These are phyloP conservation scores for Blastobasis adustella DNA, from an alignment of 2,888 invertebrate genomes.

Conservation along the genomic window DNA sequence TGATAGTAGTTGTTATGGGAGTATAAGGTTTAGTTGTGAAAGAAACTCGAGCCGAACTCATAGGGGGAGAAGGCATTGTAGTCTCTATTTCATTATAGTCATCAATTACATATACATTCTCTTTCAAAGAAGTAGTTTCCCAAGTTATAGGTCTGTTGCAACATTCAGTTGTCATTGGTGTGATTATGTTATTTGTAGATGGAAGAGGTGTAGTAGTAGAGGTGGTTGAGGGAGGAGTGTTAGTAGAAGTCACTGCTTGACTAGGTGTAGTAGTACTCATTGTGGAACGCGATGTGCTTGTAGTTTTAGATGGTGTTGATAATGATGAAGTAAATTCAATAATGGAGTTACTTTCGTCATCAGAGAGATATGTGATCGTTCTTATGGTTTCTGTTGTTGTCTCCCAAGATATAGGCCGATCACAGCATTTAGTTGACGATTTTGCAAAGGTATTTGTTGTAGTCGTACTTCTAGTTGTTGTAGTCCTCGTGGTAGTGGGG, in stretches of 20 bases:
- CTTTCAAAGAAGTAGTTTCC: neutral
- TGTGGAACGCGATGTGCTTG: neutral
- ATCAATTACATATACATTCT: neutral
- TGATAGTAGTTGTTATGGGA: neutral
- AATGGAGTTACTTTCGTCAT: neutral
- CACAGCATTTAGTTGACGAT: neutral
- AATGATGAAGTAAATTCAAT: neutral
- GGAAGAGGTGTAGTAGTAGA: neutral
- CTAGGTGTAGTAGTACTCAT: neutral
- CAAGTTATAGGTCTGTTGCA: neutral
- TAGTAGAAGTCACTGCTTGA: neutral
- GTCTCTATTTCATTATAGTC: too few species aligned
- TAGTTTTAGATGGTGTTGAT: neutral
- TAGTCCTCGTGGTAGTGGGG: constrained; percentile 3
- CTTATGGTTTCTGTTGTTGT: neutral
- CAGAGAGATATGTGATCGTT: neutral
- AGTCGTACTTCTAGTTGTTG: constrained; percentile 1
- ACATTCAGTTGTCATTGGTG: neutral
- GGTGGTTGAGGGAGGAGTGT: neutral
- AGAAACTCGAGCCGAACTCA: too few species aligned
- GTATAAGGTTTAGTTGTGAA: neutral
- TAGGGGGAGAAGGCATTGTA: too few species aligned
- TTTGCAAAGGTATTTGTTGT: neutral
- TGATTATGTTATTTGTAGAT: neutral
- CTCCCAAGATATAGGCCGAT: neutral